A percentile compares a stretch with the other conserved stretches of the same genome.
phyloP scores from a whole-genome alignment of 2,888 invertebrate genomes.

The Platynereis dumerilii region DNA sequence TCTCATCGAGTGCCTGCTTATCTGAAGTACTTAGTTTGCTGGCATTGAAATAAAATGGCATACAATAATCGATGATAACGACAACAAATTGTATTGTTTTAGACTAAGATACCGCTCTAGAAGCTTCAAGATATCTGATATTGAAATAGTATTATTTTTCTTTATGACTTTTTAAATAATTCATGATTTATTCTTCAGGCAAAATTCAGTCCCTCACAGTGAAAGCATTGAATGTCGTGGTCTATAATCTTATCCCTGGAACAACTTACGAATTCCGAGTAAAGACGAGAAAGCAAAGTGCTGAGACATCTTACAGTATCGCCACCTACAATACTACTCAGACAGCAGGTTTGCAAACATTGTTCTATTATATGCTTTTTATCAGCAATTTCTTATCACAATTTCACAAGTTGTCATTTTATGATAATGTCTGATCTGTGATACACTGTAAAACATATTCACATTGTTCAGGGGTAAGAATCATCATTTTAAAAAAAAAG shows the following conservation, averaged over 20 bases:
- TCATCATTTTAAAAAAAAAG: background rate
- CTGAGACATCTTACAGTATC: conserved; percentile 35
- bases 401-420: background rate
- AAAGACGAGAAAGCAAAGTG: conserved; percentile 75
- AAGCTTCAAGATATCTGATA: too few relatives aligned
- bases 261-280: conserved; percentile 90
- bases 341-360: conserved; percentile 35
- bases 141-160: too few relatives aligned
- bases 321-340: conserved; percentile 33
- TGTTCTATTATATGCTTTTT: background rate
- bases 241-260: conserved; percentile 79
- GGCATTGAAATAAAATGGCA: too few relatives aligned
- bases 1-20: too few relatives aligned
- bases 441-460: too few relatives aligned
- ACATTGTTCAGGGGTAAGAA: background rate
- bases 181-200: conserved; percentile 64
- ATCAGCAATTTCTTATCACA: background rate
- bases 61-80: too few relatives aligned
- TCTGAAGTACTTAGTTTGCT: too few relatives aligned
- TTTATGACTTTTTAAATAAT: too few relatives aligned
- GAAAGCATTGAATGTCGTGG: conserved; percentile 78
- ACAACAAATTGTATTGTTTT: too few relatives aligned
- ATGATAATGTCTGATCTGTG: too few relatives aligned
- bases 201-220: conserved; percentile 80
- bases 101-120: too few relatives aligned